Evolutionary conservation across 64 coral and sea anemone species (phyloP), one percentile per base, ranked within the genome.

Genomic region (Astreopora myriophthalma): DNA sequence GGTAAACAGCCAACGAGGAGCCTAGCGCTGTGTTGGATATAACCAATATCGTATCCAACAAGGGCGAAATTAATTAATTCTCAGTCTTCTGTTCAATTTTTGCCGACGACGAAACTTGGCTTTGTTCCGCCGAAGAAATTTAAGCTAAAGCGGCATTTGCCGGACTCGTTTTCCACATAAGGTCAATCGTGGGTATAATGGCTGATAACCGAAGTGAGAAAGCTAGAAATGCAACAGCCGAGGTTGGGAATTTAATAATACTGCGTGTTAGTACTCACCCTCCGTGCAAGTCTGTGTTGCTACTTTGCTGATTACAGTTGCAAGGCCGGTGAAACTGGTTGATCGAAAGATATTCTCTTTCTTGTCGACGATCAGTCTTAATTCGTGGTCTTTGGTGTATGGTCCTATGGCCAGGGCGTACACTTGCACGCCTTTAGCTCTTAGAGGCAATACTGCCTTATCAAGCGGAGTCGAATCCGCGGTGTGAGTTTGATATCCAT

Each of bases 311-410:
- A 91, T 72, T 12, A 81, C 26, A 8, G 40, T 34, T 22, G 20
- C 29, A n/a, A 91, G 89, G 5, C 8, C 35, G n/a, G 48, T 26
- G 58, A 81, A 91, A n/a, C 14, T 52, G 9, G 6, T 73, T 33
- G 89, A 29, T 20, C 14, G 63, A 34, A 91, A 70, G 8, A 91
- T 20, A 72, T 91, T 20, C 2, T 39, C 46, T 34, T 65, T 39
- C 33, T 91, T 91, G 3, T 91, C 64, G 1, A 91, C 89, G 31
- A 91, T 16, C 64, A 83, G 72, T 44, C 89, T 91, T 65, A 91
- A 29, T 26, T 83, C 79, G 24, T 65, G 34, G 0, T 38, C 33
- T 25, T 63, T 65, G 11, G 35, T 31, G 22, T 82, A 92, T 31
- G 27, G 52, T 10, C 90, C 79, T 48, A 92, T 86, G 8, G 74